These are phyloP conservation scores for Xylota segnis DNA, from an alignment of 2,888 invertebrate species.

Conservation along the genomic window DNA sequence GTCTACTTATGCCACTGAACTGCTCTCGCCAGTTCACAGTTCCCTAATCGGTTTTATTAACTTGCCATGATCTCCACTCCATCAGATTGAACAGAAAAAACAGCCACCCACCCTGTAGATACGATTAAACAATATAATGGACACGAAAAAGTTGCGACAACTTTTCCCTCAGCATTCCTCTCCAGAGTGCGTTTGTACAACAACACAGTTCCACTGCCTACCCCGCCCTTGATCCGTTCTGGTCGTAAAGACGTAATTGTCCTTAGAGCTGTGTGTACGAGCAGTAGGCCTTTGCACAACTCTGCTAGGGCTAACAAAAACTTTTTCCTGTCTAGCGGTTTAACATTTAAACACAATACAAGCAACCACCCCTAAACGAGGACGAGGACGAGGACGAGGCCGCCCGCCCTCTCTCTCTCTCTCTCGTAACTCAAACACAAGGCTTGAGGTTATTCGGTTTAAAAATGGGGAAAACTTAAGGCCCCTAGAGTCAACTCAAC, in stretches of 20 bases:
- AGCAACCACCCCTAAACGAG: constrained; percentile 11
- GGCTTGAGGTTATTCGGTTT: constrained; percentile 66
- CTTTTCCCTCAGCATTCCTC: constrained; percentile 37
- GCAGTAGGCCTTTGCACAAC: constrained; percentile 65
- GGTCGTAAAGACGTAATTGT: constrained; percentile 67
- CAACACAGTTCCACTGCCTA: constrained; percentile 30
- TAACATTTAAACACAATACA: constrained; percentile 71
- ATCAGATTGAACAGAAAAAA: not conserved
- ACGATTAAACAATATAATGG: constrained; percentile 64
- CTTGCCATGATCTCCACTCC: constrained; percentile 58
- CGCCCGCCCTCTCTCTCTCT: no score
- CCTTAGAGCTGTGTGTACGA: constrained; percentile 72
- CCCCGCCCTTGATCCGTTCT: not conserved
- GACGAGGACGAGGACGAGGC: no score
- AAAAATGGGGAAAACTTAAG: constrained; percentile 61
- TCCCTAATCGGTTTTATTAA: constrained; percentile 69
- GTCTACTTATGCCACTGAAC: constrained; percentile 61
- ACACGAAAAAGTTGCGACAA: constrained; percentile 66
- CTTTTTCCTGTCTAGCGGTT: constrained; percentile 76
- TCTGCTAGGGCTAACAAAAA: constrained; percentile 61
- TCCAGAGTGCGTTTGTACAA: constrained; percentile 42
- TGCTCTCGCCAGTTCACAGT: constrained; percentile 38
- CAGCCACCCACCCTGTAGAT: constrained; percentile 11
- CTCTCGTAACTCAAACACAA: constrained; percentile 50
- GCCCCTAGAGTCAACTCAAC: constrained; percentile 57